Base-by-base conservation (phyloP, 1,140 invertebrate species). In the Heliothis virescens region DNA sequence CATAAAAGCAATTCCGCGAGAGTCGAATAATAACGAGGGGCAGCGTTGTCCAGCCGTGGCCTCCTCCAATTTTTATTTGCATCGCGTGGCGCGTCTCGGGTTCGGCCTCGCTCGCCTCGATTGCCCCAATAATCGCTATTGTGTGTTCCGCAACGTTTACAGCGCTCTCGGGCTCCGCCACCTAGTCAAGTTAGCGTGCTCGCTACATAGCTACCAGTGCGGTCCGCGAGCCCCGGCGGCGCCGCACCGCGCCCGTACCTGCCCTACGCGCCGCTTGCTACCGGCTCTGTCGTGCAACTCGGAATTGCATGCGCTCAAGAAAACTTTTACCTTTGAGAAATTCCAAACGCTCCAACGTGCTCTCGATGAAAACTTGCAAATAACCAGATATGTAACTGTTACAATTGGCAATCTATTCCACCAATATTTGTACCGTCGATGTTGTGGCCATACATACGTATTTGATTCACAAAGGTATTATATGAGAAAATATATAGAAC, bases 1-100 rank as follows among this genome's bases (percentile, higher is more conserved):
- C 87, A 94, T 94, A 94, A 94, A 94, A 94, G 91, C 90, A 90
- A 93, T 94, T 93, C 88, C 87, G 91, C 91, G 91, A 94, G 92
- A 93, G 88, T 85, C 89, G 92, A 93, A 94, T 94, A 94, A 94
- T 92, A 94, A 94, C 88, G 91, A 94, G 89, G 93, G 91, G 87
- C 92, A 93, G 89, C 89, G 88, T 80, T 91, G 93, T 92, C 91
- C 92, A 89, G 90, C 87, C 86, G 86, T 85, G 89, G 89, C 86
- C 87, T 92, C 84, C 84, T 89, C 82, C 82, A 86, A 93, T 92
- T 92, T 93, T 88, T 94, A 94, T 94, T 94, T 94, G 91, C 92
- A 94, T 94, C 91, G 89, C 88, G 90, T 85, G 88, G 87, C 86
- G 89, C 89, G 87, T 89, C 87, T 88, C 87, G 86, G 87, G 86